These are phyloP conservation scores for Hippocampus kuda DNA, from an alignment of 2,797 vertebrate genomes.

Conservation along the genomic window DNA sequence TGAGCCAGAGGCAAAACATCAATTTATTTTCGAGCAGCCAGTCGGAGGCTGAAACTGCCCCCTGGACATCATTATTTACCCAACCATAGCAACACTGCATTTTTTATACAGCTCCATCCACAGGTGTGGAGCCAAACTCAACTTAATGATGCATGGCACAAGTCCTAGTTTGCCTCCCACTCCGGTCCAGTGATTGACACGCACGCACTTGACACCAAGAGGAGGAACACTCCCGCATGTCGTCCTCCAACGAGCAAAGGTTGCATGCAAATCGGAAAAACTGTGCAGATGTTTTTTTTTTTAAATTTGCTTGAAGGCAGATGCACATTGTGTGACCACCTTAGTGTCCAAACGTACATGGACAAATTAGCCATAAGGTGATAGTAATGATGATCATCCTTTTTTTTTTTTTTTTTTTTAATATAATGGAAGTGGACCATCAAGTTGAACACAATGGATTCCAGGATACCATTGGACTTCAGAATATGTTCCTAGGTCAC, in stretches of 20 bases:
- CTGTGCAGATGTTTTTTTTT: not conserved
- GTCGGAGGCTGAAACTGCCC: conserved; percentile 47
- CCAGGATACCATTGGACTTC: not conserved
- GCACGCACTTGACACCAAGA: conserved; percentile 28
- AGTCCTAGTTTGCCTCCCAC: conserved; percentile 24
- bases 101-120: conserved; percentile 42
- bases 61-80: conserved; percentile 58
- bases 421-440: not conserved
- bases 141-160: conserved; percentile 50
- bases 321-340: not conserved
- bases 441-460: not conserved
- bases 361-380: not conserved
- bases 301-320: not conserved
- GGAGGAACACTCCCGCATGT: conserved; percentile 10
- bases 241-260: conserved; percentile 2
- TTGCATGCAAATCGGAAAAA: not conserved
- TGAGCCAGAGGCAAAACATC: conserved; percentile 46
- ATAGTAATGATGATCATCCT: not conserved
- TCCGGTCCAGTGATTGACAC: conserved; percentile 36
- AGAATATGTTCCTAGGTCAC: not conserved
- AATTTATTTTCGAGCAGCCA: conserved; percentile 47
- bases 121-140: conserved; percentile 32
- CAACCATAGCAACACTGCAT: conserved; percentile 47
- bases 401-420: no score
- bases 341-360: not conserved